These are phyloP conservation scores for Eidolon helvum DNA, from an alignment of 2,113 vertebrate species.

Conservation along the genomic window DNA sequence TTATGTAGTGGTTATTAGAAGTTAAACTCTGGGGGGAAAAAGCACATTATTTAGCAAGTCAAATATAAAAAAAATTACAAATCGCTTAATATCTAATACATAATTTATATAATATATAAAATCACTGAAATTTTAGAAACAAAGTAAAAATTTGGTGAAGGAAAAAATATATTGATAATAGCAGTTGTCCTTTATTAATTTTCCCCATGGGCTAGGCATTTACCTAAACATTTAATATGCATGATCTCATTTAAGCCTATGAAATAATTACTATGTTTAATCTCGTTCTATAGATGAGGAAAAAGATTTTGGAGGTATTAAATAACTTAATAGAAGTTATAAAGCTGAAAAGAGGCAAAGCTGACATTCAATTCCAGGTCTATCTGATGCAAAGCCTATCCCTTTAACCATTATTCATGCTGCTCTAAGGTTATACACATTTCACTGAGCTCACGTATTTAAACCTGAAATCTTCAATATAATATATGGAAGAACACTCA, in stretches of 20 bases:
- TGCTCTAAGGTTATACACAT: neutral
- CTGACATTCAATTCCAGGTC: neutral
- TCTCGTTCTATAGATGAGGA: neutral
- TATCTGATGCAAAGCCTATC: neutral
- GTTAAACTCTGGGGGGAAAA: neutral
- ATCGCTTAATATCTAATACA: neutral
- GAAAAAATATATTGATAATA: neutral
- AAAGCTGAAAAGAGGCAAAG: neutral
- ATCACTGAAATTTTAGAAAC: conserved; percentile 6
- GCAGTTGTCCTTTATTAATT: neutral
- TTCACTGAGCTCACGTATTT: neutral
- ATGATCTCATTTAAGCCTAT: conserved; percentile 21
- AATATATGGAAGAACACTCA: neutral
- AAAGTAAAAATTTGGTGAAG: neutral
- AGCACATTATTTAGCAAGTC: neutral
- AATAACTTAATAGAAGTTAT: neutral
- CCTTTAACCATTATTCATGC: neutral
- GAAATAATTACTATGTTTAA: neutral
- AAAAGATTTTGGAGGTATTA: neutral
- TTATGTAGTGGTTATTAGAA: neutral
- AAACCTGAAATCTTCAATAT: neutral
- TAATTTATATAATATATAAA: neutral
- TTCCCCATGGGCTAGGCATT: neutral
- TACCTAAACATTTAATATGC: neutral
- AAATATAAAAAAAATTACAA: neutral